Evolutionary conservation across 1,140 invertebrate genomes (phyloP).

Genomic region (Drosophila ogumai): DNA sequence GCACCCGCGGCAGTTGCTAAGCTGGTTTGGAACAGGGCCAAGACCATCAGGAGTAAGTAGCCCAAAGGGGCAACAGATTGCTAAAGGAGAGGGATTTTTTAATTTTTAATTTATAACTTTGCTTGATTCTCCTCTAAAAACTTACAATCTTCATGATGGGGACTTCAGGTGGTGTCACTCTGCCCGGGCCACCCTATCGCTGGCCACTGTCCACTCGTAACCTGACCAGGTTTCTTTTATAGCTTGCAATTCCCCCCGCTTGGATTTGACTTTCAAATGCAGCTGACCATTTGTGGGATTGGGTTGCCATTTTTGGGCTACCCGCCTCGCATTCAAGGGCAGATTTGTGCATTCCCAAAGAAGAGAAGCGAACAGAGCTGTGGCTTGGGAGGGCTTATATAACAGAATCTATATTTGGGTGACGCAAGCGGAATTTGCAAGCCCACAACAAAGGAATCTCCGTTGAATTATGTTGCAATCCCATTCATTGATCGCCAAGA

Average conservation of each 20-base stretch:
- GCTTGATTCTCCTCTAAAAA: not conserved
- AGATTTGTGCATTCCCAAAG: conserved; percentile 60
- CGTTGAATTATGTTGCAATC: conserved; percentile 33
- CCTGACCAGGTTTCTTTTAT: conserved; percentile 33
- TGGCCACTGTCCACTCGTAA: conserved; percentile 45
- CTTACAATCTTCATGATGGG: conserved; percentile 63
- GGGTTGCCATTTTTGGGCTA: conserved; percentile 47
- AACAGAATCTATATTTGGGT: conserved; percentile 12
- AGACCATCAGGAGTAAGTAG: conserved; percentile 44
- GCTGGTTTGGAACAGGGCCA: conserved; percentile 48
- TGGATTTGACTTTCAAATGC: conserved; percentile 71
- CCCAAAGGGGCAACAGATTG: conserved; percentile 18
- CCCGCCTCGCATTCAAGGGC: conserved; percentile 50
- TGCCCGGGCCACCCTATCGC: conserved; percentile 9
- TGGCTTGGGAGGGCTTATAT: not conserved
- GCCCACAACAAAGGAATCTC: conserved; percentile 25
- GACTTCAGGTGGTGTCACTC: conserved; percentile 1
- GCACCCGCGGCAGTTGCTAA: conserved; percentile 48
- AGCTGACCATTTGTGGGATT: conserved; percentile 31
- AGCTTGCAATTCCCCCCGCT: not conserved
- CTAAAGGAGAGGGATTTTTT: not conserved
- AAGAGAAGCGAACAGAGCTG: conserved; percentile 11
- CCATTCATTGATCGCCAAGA: conserved; percentile 24
- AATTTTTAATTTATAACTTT: fast-evolving
- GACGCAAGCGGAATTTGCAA: conserved; percentile 58